Evolutionary conservation across 2,113 vertebrate species (phyloP).

Genomic region (Excalfactoria chinensis): DNA sequence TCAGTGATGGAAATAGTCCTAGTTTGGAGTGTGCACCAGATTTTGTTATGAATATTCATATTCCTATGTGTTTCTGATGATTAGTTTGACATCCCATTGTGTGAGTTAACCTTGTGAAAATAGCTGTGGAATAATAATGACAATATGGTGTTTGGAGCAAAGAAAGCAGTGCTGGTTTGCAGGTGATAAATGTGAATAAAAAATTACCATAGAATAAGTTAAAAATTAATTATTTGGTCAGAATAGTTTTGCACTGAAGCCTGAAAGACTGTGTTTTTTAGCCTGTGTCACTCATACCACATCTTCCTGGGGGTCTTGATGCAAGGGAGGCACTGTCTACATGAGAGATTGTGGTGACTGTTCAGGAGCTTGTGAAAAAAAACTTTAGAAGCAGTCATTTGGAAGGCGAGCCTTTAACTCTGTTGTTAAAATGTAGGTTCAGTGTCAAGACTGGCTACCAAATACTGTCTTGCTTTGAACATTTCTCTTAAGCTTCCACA

Average conservation of each 20-base stretch:
- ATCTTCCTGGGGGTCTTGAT: background rate
- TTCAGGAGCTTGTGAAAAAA: background rate
- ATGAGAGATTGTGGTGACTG: background rate
- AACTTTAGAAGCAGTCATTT: background rate
- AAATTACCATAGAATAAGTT: background rate
- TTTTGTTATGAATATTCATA: background rate
- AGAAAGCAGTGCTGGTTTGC: background rate
- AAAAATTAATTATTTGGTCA: background rate
- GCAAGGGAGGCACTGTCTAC: background rate
- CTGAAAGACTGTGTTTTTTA: background rate
- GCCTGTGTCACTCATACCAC: background rate
- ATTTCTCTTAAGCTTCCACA: background rate
- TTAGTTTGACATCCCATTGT: background rate
- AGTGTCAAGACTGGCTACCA: background rate
- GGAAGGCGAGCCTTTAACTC: background rate
- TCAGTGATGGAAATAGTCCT: background rate
- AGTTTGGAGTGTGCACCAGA: background rate
- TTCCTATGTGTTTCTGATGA: background rate
- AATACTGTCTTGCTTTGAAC: background rate
- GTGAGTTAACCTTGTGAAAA: background rate
- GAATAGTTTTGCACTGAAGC: background rate
- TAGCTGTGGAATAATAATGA: background rate
- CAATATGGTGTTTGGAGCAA: fast-evolving
- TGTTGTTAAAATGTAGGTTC: background rate
- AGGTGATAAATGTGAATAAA: background rate